Conservation (phyloP, 1,140 invertebrate genomes). For the Papilio machaon region DNA sequence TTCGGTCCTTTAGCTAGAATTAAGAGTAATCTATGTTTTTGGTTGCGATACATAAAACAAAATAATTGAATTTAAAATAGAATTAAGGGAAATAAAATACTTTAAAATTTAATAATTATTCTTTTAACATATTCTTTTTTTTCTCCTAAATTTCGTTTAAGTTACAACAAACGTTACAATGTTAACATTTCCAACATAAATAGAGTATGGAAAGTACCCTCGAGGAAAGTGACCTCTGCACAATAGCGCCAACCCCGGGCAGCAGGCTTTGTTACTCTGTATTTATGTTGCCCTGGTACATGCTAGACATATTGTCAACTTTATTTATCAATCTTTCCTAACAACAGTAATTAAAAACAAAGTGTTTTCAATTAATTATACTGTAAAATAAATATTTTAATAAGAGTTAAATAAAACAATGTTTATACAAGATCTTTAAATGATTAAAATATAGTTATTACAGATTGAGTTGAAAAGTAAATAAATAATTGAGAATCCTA, state of each 20-base stretch:
- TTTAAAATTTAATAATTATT: no score
- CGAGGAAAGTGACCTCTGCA: constrained; percentile 24
- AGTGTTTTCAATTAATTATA: neutral
- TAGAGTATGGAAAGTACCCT: constrained; percentile 22
- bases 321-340: neutral
- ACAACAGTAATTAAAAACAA: neutral
- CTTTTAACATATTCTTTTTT: neutral
- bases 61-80: no score
- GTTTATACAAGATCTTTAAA: no score
- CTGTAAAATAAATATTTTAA: neutral
- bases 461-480: no score
- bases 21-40: no score
- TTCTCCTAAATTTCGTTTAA: neutral
- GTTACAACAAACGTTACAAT: neutral
- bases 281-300: constrained; percentile 26
- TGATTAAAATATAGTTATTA: no score
- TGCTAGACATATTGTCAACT: neutral
- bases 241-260: constrained; percentile 1
- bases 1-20: no score
- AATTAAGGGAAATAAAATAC: no score
- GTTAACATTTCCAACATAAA: constrained; percentile 20
- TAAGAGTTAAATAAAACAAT: no score
- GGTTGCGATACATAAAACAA: no score
- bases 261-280: constrained; percentile 20
- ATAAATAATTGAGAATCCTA: no score